Conservation (phyloP, 2,113 vertebrate genomes). For the Fulica atra region DNA sequence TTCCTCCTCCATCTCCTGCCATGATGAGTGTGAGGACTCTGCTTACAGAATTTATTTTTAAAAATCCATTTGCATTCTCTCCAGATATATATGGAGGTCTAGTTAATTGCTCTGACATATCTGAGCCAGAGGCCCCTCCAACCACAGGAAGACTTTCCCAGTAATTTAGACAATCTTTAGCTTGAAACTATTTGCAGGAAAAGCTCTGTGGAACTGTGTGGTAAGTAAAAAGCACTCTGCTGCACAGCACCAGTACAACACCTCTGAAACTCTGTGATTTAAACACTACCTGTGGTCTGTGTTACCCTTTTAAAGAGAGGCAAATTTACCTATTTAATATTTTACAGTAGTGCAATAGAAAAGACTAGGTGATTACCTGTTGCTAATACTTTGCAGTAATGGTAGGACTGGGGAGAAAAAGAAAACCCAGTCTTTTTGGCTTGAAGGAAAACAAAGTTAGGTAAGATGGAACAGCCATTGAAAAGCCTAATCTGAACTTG, state of each 20-base stretch:
- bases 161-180: not conserved
- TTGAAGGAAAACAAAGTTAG: not conserved
- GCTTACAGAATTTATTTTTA: not conserved
- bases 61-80: not conserved
- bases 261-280: not conserved
- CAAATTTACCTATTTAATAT: not conserved
- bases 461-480: not conserved
- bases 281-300: not conserved
- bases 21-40: not conserved
- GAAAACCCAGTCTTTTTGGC: not conserved
- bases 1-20: not conserved
- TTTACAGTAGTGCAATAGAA: not conserved
- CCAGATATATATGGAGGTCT: not conserved
- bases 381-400: not conserved
- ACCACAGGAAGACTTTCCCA: not conserved
- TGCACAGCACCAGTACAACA: not conserved
- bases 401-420: not conserved
- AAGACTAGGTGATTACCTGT: fast-evolving
- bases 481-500: not conserved
- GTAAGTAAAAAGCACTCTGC: not conserved
- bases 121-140: not conserved
- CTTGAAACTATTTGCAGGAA: not conserved
- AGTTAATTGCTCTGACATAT: not conserved
- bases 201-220: not conserved
- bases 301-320: not conserved